Evolutionary conservation across 2,888 invertebrate genomes (phyloP), one percentile per base, ranked within the genome.

Genomic region (Iphiclides podalirius): DNA sequence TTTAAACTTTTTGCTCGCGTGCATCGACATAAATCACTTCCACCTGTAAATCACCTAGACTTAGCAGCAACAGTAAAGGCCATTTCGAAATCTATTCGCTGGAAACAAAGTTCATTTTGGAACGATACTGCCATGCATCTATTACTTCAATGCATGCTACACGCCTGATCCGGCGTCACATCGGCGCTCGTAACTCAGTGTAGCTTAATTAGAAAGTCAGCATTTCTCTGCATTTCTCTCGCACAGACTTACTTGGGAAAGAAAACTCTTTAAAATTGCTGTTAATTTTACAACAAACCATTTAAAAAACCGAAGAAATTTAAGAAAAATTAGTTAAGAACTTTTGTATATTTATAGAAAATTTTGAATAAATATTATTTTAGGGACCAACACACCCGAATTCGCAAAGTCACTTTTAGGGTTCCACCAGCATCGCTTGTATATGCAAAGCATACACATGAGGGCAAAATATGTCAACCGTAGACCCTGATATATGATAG

Each of bases 401-500:
- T 31, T 11, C 11, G 31, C 31, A 20, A 42, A 50, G 47, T 28
- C 39, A 48, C 35, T 46, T 15, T 23, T 42, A 43, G 44, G 45
- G 49, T 56, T 48, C 41, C 45, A 42, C 44, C 16, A 56, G 58
- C 61, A 58, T 59, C 65, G 49, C 52, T 54, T 52, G 48, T 59
- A 53, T 50, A 77, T 77, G 79, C 73, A 78, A 75, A 78, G 66
- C 72, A 64, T 71, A 74, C 76, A 76, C 76, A 78, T 72, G 82
- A 79, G 74, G 63, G 69, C 64, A 69, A 75, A 50, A 79, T 82
- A 79, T 78, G 80, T 81, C 83, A 65, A 76, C 72, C 68, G 63
- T 66, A 63, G 65, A 66, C 70, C 60, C 61, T 86, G 82, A 85
- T 82, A 75, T 82, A 84, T 83, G 84, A 83, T 78, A 70, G 73